Evolutionary conservation across 1,140 invertebrate species (phyloP), one percentile per base, ranked within the genome.

Genomic region (Theocolax elegans): DNA sequence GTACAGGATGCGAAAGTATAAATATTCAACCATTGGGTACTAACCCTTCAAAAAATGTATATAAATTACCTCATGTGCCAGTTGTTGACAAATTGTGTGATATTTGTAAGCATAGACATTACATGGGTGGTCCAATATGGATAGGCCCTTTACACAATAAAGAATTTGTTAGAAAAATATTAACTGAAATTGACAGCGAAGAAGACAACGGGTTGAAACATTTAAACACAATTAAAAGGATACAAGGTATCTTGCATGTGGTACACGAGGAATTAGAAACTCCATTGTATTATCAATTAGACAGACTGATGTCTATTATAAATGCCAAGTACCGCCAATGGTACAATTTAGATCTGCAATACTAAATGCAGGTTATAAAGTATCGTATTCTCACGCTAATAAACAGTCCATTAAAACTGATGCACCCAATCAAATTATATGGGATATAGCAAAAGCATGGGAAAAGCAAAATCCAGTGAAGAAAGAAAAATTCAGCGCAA

Each of bases 111-210:
- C 88, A 91, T 71, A 86, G 85, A 56, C 90, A 93, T 86, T 90
- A 93, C 78, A 83, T 98, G 67, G 96, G 94, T 40, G 98, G 98
- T 17, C 98, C 98, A 0, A 92, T 99, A 71, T 99, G 97, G 96
- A 89, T 91, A 6, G 94, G 90, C 12, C 91, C 92, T 12, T 87
- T 99, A 35, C 96, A 99, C 81, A 88, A 95, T 77, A 80, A 85
- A 63, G 79, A 87, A 0, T 99, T 99, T 85, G 90, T 99, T 56
- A 89, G 38, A 60, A 76, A 76, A 78, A 75, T 80, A 66, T 76
- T 62, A 72, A 85, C 35, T 77, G 90, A 65, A 77, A 88, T 79
- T 49, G 79, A 49, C 59, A 81, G 65, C 70, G 78, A 13, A 68
- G 63, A 71, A 17, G 12, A 67, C 0, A 67, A 23, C 19, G 25